Conservation (phyloP, 2,888 invertebrate genomes). For the Euspilapteryx auroguttella region DNA sequence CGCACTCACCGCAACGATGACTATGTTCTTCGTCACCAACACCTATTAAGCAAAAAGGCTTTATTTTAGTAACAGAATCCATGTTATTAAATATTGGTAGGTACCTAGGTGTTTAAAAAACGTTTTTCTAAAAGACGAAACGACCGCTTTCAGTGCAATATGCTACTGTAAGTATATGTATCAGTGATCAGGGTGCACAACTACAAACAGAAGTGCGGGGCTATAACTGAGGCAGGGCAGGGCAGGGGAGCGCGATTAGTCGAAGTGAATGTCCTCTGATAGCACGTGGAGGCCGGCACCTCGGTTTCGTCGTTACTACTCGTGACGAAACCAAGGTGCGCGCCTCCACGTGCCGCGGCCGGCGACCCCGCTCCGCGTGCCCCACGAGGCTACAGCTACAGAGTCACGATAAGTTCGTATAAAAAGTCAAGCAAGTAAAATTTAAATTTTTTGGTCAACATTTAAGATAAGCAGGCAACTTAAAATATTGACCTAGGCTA, state of each 20-base stretch:
- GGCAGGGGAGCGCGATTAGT: conserved; percentile 33
- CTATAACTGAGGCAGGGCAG: conserved; percentile 20
- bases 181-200: neutral
- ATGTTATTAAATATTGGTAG: too few species aligned
- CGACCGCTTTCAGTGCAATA: neutral
- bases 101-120: neutral
- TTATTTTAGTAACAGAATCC: too few species aligned
- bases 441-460: too few species aligned
- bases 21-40: conserved; percentile 48
- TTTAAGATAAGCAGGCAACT: too few species aligned
- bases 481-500: too few species aligned
- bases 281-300: conserved; percentile 55
- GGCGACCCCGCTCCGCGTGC: conserved; percentile 27
- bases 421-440: too few species aligned
- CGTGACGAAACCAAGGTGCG: conserved; percentile 40
- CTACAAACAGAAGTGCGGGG: conserved; percentile 16
- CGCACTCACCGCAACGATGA: conserved; percentile 70
- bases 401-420: neutral
- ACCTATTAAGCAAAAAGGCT: too few species aligned
- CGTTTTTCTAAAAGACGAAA: neutral
- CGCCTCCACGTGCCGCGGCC: conserved; percentile 50
- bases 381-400: conserved; percentile 16
- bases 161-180: neutral
- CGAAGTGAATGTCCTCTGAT: conserved; percentile 12
- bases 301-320: conserved; percentile 28